Conservation (phyloP, 2,888 invertebrate genomes). For the Eupithecia insigniata region DNA sequence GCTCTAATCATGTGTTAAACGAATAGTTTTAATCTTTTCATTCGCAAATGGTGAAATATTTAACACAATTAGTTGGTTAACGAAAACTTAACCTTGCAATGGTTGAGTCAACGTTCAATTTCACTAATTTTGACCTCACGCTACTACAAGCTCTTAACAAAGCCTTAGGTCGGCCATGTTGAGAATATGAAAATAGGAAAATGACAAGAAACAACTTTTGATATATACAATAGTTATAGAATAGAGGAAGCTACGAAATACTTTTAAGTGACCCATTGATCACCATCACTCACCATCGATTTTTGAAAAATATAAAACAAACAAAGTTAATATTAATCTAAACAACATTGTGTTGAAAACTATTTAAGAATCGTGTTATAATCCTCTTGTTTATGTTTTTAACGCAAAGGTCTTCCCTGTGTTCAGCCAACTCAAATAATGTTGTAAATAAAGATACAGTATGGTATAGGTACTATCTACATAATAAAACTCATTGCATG, state of each 20-base stretch:
- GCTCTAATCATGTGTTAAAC: too few species aligned
- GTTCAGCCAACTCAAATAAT: background rate
- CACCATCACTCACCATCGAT: background rate
- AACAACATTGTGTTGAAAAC: background rate
- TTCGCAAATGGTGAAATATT: too few species aligned
- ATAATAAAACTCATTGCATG: background rate
- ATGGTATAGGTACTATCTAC: background rate
- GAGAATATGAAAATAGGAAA: too few species aligned
- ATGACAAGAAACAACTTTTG: too few species aligned
- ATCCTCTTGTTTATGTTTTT: background rate
- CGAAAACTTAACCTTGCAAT: too few species aligned
- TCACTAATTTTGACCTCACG: too few species aligned
- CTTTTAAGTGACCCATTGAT: background rate
- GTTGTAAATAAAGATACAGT: background rate
- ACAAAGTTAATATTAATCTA: background rate
- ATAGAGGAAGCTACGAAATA: background rate
- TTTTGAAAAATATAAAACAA: background rate
- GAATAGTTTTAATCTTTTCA: too few species aligned
- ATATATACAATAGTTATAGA: too few species aligned
- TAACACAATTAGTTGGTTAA: too few species aligned
- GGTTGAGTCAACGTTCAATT: too few species aligned
- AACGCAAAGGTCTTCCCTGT: background rate
- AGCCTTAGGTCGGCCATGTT: too few species aligned
- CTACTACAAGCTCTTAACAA: too few species aligned
- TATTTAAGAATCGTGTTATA: background rate